Base-by-base conservation (phyloP, 2,113 vertebrate genomes). In the Leucopsar rothschildi region DNA sequence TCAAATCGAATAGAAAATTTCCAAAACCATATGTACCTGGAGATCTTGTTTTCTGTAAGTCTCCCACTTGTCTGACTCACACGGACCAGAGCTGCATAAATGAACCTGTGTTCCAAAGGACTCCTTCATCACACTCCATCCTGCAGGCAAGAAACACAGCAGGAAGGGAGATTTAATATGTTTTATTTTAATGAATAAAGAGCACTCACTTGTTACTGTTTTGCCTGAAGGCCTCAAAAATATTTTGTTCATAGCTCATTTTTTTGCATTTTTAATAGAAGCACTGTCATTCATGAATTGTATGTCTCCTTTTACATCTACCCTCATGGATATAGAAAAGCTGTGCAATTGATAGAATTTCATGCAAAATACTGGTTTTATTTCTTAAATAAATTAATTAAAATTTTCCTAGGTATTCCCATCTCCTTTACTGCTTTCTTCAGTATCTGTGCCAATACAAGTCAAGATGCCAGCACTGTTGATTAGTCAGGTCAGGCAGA, bases 91-190 rank as follows among this genome's bases (percentile, higher is more conserved):
- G 1, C 2, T 86, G 55, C 71, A 88, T 52, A 93, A 94, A 87
- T 77, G 75, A 94, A 81, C 52, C 37, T 59, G 55, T 92, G 87
- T 94, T 95, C 79, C 93, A 83, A 93, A 91, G 31, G 37, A 52
- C 64, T 94, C 91, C 93, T 95, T 86, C 84, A 86, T 87, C 12
- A 9, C 42, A n/a, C 82, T 85, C 79, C 72, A 91, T 92, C 84
- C 95, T 91, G 70, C 49, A 85, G 75, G 82, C 82, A 92, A 92
- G 71, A 88, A 95, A 95, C 76, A 82, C 70, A 92, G 57, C 79
- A 93, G 87, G 85, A 90, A 91, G 11, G 33, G 39, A 71, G n/a
- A 82, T 60, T 86, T 80, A 85, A 33, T 75, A 4, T 45, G 90
- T 88, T 90, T 86, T 94, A 76, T 88, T 95, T 93, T 83, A 45